These are phyloP conservation scores for Aphis gossypii DNA, from an alignment of 1,140 invertebrate genomes.

Conservation along the genomic window DNA sequence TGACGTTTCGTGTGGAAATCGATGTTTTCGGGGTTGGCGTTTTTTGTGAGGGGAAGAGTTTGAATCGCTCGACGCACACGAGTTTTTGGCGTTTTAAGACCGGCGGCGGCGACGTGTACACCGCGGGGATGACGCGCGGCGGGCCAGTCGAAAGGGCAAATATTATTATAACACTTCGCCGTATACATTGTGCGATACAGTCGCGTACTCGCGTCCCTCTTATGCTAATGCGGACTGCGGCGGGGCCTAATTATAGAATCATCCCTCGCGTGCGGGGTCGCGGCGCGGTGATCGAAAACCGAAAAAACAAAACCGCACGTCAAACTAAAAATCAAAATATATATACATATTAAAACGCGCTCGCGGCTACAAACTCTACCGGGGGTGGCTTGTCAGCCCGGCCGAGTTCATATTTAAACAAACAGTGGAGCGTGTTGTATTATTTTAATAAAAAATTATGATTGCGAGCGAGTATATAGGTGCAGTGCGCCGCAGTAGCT, in stretches of 20 bases:
- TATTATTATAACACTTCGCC: constrained; percentile 27
- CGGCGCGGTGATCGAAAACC: background rate
- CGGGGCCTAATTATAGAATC: constrained; percentile 33
- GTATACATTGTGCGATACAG: background rate
- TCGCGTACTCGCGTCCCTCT: constrained; percentile 7
- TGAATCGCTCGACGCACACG: background rate
- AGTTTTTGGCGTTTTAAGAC: constrained; percentile 32
- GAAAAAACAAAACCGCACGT: background rate
- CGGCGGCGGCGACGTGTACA: background rate
- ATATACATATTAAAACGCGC: background rate
- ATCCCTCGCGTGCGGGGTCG: constrained; percentile 17
- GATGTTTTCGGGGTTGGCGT: background rate
- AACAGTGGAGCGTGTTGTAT: background rate
- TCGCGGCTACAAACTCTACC: background rate
- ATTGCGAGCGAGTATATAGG: background rate
- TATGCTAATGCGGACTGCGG: constrained; percentile 16
- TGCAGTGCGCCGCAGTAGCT: background rate
- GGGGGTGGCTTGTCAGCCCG: background rate
- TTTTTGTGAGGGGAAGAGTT: background rate
- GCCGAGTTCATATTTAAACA: background rate
- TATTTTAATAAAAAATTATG: background rate
- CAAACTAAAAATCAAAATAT: background rate
- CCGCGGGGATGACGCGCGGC: background rate
- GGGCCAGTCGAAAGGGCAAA: constrained; percentile 33
- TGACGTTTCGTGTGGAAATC: constrained; percentile 4